phyloP scores from a whole-genome alignment of 2,797 vertebrate genomes.

The Schizopygopsis pylzovi region DNA sequence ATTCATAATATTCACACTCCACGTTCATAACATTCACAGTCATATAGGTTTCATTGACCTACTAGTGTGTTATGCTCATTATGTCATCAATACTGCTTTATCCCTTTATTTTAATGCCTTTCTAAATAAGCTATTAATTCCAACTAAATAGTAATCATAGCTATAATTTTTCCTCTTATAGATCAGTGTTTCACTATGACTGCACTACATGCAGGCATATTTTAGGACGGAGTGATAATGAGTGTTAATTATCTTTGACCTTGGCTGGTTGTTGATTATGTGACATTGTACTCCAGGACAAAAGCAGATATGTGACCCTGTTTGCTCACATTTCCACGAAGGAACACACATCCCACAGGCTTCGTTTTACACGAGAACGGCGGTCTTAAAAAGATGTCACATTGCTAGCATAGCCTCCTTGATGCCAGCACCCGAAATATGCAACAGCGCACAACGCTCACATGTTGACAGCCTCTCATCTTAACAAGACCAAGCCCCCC shows the following conservation, averaged over 20 bases:
- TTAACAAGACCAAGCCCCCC: slow-evolving; percentile 56
- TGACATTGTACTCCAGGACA: slow-evolving; percentile 52
- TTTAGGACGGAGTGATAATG: slow-evolving; percentile 46
- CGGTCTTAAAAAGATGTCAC: slow-evolving; percentile 57
- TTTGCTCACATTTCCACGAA: slow-evolving; percentile 45
- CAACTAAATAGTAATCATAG: not conserved
- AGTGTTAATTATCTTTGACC: slow-evolving; percentile 50
- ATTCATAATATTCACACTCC: not conserved
- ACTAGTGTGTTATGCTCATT: not conserved
- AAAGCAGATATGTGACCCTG: slow-evolving; percentile 30
- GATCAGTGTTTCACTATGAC: not conserved
- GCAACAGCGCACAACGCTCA: slow-evolving; percentile 50
- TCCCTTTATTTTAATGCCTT: not conserved
- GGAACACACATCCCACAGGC: slow-evolving; percentile 46
- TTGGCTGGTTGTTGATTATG: slow-evolving; percentile 35
- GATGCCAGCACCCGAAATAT: slow-evolving; percentile 56
- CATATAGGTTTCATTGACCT: not conserved
- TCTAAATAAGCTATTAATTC: not conserved
- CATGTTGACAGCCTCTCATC: slow-evolving; percentile 60
- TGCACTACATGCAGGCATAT: slow-evolving; percentile 12
- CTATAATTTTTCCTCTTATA: not conserved
- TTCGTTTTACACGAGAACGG: slow-evolving; percentile 42
- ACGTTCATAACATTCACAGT: not conserved
- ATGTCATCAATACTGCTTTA: not conserved
- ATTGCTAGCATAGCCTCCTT: slow-evolving; percentile 45